Percentiles rank a stretch among this genome's conserved stretches.
Conservation (phyloP, 1,140 invertebrate species). For the Melitaea cinxia region DNA sequence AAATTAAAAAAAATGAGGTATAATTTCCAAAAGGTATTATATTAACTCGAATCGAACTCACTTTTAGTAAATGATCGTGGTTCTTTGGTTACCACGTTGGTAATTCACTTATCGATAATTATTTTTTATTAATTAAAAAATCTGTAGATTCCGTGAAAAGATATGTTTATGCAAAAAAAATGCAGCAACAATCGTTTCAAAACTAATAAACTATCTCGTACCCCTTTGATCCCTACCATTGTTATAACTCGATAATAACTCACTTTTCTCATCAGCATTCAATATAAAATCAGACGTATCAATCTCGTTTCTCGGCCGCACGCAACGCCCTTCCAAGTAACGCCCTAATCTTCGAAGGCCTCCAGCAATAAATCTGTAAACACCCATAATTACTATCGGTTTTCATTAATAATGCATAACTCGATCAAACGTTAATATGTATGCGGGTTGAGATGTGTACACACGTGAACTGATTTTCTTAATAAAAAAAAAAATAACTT, state of each 20-base stretch:
- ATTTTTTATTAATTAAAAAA: too few relatives aligned
- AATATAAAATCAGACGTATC: conserved; percentile 34
- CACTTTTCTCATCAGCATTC: conserved; percentile 8
- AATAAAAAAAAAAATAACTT: too few relatives aligned
- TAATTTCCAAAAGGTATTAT: not conserved
- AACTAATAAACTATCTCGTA: not conserved
- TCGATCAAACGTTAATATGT: conserved; percentile 62
- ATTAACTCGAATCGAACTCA: conserved; percentile 5
- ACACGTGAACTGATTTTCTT: too few relatives aligned
- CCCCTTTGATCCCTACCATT: not conserved
- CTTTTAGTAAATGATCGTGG: not conserved
- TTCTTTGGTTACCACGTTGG: too few relatives aligned
- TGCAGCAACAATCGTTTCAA: not conserved
- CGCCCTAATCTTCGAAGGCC: conserved; percentile 39
- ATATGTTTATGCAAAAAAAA: not conserved
- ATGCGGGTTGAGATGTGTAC: conserved; percentile 39
- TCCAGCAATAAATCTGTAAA: conserved; percentile 55
- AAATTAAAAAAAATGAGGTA: not conserved
- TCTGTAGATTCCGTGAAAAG: too few relatives aligned
- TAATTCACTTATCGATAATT: too few relatives aligned
- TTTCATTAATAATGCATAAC: conserved; percentile 78
- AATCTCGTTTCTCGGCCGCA: conserved; percentile 31
- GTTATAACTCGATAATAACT: not conserved
- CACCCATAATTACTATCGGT: conserved; percentile 65
- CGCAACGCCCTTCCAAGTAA: conserved; percentile 36